A percentile compares a stretch with the other conserved stretches of the same genome.
Conservation (phyloP, 2,113 vertebrate species). For the Gopherus evgoodei region DNA sequence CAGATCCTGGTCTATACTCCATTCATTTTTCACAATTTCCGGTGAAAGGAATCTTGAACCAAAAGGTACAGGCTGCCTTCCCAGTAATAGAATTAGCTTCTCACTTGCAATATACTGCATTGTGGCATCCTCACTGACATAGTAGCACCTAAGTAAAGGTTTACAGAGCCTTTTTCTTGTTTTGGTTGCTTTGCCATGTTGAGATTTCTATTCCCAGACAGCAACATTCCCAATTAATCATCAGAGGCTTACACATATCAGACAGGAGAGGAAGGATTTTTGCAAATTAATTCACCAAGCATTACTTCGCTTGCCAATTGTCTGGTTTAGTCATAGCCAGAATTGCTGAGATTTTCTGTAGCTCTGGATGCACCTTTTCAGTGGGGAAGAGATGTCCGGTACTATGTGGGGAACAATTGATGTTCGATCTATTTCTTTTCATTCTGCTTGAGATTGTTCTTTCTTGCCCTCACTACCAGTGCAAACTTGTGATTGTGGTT, state of each 20-base stretch:
- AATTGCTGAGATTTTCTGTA: neutral
- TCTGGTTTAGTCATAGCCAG: neutral
- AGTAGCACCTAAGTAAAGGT: neutral
- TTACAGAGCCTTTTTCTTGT: neutral
- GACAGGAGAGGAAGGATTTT: neutral
- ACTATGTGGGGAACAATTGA: neutral
- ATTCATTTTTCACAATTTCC: neutral
- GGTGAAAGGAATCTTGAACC: neutral
- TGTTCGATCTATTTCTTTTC: neutral
- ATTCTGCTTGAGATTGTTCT: conserved; percentile 8
- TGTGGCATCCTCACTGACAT: neutral
- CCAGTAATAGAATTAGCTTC: neutral
- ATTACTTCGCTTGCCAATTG: neutral
- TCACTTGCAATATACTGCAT: neutral
- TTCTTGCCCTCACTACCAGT: conserved; percentile 37
- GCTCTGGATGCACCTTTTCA: neutral
- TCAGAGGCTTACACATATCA: neutral
- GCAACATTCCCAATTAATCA: neutral
- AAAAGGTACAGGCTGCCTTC: neutral
- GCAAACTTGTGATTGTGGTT: conserved; percentile 45
- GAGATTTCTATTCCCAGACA: neutral
- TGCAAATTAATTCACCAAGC: neutral
- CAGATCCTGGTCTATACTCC: neutral
- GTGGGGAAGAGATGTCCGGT: neutral
- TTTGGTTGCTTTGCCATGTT: neutral